Evolutionary conservation across 2,888 invertebrate species (phyloP).

Genomic region (Drosophila nr. perissopoda): DNA sequence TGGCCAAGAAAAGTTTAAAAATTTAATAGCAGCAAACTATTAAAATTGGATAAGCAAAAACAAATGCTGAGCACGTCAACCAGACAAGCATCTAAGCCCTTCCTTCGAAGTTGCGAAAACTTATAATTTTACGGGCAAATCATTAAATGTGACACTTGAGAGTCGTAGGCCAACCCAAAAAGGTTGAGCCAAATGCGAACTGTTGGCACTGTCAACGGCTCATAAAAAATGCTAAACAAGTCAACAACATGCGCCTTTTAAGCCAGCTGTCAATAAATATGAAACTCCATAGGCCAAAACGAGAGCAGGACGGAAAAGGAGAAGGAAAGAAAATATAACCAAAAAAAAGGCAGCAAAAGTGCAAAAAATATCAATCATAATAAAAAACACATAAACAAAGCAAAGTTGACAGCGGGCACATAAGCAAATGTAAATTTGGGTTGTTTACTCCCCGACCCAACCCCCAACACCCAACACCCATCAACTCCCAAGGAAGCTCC

Average conservation of each 20-base stretch:
- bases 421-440: slow-evolving; percentile 66
- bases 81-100: slow-evolving; percentile 5
- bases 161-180: slow-evolving; percentile 5
- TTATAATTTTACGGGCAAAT: slow-evolving; percentile 56
- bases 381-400: slow-evolving; percentile 73
- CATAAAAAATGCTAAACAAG: slow-evolving; percentile 72
- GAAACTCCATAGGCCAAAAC: slow-evolving; percentile 51
- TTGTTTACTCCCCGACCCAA: slow-evolving; percentile 29
- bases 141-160: slow-evolving; percentile 64
- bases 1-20: neutral
- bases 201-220: slow-evolving; percentile 53
- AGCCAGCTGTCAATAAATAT: slow-evolving; percentile 71
- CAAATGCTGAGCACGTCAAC: slow-evolving; percentile 4
- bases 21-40: slow-evolving; percentile 3
- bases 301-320: neutral
- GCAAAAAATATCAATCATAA: slow-evolving; percentile 71
- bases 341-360: slow-evolving; percentile 16
- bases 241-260: slow-evolving; percentile 62
- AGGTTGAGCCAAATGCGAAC: slow-evolving; percentile 38
- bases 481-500: neutral
- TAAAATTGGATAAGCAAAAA: neutral
- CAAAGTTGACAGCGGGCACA: slow-evolving; percentile 61
- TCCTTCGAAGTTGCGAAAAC: slow-evolving; percentile 15
- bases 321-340: slow-evolving; percentile 2
- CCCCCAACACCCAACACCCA: neutral